Conservation (phyloP, 2,797 vertebrate species). For the Sardinella longiceps region DNA sequence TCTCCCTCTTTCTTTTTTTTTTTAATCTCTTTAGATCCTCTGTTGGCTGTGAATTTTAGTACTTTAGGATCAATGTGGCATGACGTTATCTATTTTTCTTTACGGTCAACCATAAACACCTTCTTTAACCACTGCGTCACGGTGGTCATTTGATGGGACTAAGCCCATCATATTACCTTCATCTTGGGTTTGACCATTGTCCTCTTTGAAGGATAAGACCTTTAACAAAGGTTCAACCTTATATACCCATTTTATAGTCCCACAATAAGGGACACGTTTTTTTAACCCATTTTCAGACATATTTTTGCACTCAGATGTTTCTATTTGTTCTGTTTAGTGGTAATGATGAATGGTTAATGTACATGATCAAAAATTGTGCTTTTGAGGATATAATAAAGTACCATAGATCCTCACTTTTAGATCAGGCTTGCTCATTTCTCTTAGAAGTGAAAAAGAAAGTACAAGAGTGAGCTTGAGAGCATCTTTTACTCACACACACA, state of each 20-base stretch:
- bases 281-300: neutral
- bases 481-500: neutral
- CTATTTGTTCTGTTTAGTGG: neutral
- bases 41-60: neutral
- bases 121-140: neutral
- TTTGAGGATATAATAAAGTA: neutral
- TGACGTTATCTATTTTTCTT: neutral
- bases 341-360: neutral
- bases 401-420: neutral
- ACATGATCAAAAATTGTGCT: neutral
- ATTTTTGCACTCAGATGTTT: slow-evolving; percentile 18
- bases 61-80: neutral
- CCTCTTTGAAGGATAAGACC: neutral
- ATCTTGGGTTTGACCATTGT: neutral
- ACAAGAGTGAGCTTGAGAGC: neutral
- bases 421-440: neutral
- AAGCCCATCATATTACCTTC: neutral
- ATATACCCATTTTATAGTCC: slow-evolving; percentile 18
- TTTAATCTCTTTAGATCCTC: neutral
- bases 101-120: neutral
- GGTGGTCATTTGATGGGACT: neutral
- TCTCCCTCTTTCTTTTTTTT: neutral
- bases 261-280: neutral
- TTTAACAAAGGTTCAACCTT: neutral
- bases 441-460: neutral